Evolutionary conservation across 1,140 invertebrate genomes (phyloP), one percentile per base, ranked within the genome.

Genomic region (Oryzaephilus surinamensis): DNA sequence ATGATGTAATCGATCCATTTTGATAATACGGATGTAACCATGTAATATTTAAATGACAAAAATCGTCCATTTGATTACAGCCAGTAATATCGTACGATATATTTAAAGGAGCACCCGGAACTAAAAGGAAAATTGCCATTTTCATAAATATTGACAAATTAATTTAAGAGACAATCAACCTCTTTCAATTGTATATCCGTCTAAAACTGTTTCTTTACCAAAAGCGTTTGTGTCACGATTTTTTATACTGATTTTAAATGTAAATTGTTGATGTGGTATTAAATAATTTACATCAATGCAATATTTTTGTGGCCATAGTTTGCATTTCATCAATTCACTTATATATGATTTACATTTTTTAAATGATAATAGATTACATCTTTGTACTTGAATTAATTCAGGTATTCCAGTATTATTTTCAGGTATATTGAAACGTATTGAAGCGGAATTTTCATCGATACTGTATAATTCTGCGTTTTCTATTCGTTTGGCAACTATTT

Each of bases 11-110:
- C 7, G 49, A 49, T 6, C 46, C 49, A 31, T 54, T 55, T 28
- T 52, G 49, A 18, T 49, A 12, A 36, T 47, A 48, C 0, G 53
- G 53, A 36, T 55, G 49, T 10, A 36, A 8, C 53, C 53, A 55
- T 14, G 32, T 47, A 6, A 55, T 33, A 36, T 53, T 55, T 26
- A 55, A 41, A 31, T 53, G 31, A 17, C 53, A 55, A 34, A 45
- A 55, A 13, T 55, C 51, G 0, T 28, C 32, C 19, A 7, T 34
- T 6, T 40, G 14, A 3, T 45, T 32, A 42, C 53, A 55, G 30
- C 51, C 43, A 2, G 49, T 45, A 3, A 54, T 41, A 46, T 48
- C 36, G 27, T 55, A 51, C 2, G 51, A 54, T 0, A 55, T 34
- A 21, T 53, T 54, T 20, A 50, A 44, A 1, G 53, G 53, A 18